A percentile compares a stretch with the other conserved stretches of the same genome.
phyloP scores from a whole-genome alignment of 2,888 invertebrate species.

The Melinaea marsaeus region DNA sequence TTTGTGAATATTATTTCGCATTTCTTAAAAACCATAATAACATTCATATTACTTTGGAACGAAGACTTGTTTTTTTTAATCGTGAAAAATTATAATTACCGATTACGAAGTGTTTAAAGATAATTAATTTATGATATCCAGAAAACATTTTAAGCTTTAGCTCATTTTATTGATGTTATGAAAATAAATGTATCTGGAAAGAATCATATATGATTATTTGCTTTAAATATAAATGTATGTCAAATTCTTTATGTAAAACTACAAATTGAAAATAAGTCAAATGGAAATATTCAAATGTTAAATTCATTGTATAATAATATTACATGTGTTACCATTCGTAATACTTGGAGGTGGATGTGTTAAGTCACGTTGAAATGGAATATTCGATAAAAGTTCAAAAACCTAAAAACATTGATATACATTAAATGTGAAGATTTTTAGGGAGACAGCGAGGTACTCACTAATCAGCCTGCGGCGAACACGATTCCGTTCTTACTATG shows the following conservation, averaged over 20 bases:
- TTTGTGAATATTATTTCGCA: slow-evolving; percentile 52
- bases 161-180: no score
- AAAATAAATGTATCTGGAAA: no score
- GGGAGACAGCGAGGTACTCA: slow-evolving; percentile 6
- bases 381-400: slow-evolving; percentile 13
- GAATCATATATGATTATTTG: no score
- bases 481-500: slow-evolving; percentile 11
- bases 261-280: slow-evolving; percentile 18
- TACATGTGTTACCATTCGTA: slow-evolving; percentile 21
- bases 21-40: slow-evolving; percentile 47
- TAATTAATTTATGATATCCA: no score
- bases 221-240: no score
- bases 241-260: no score
- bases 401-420: slow-evolving; percentile 16
- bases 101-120: no score
- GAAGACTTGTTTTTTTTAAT: no score
- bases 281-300: slow-evolving; percentile 23
- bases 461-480: slow-evolving; percentile 16
- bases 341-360: slow-evolving; percentile 17
- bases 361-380: slow-evolving; percentile 19
- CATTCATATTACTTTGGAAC: slow-evolving; percentile 42
- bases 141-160: no score
- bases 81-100: no score
- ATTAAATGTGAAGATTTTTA: slow-evolving; percentile 15
- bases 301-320: slow-evolving; percentile 26